Conservation (phyloP, 1,140 invertebrate genomes). For the Probaryconus sp. region DNA sequence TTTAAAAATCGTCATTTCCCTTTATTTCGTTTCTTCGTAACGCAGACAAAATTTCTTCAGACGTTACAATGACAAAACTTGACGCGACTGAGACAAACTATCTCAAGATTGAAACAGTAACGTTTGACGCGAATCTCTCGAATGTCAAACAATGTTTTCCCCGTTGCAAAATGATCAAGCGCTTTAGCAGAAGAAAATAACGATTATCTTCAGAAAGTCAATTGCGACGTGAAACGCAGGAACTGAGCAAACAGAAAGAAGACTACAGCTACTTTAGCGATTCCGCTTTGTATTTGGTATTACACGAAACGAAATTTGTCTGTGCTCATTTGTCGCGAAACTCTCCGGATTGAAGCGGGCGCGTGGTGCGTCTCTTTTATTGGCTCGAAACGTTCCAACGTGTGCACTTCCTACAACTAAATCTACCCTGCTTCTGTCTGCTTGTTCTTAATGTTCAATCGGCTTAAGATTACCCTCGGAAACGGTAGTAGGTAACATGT, state of each 20-base stretch:
- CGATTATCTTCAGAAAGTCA: constrained; percentile 34
- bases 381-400: constrained; percentile 63
- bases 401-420: constrained; percentile 30
- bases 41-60: no score
- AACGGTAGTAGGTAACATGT: constrained; percentile 31
- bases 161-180: constrained; percentile 25
- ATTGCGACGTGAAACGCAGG: constrained; percentile 24
- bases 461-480: constrained; percentile 37
- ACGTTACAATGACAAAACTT: no score
- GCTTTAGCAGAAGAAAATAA: constrained; percentile 28
- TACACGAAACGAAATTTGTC: constrained; percentile 70
- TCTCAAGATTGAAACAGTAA: no score
- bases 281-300: constrained; percentile 37
- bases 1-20: no score
- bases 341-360: constrained; percentile 71
- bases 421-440: constrained; percentile 10
- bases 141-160: neutral
- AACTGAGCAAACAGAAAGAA: constrained; percentile 31
- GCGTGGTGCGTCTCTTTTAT: constrained; percentile 67
- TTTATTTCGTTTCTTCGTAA: neutral
- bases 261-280: constrained; percentile 15
- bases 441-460: constrained; percentile 27
- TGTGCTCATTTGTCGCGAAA: constrained; percentile 71
- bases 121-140: neutral
- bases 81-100: no score